phyloP scores from a whole-genome alignment of 2,888 invertebrate genomes.

The Polylopha cassiicola region DNA sequence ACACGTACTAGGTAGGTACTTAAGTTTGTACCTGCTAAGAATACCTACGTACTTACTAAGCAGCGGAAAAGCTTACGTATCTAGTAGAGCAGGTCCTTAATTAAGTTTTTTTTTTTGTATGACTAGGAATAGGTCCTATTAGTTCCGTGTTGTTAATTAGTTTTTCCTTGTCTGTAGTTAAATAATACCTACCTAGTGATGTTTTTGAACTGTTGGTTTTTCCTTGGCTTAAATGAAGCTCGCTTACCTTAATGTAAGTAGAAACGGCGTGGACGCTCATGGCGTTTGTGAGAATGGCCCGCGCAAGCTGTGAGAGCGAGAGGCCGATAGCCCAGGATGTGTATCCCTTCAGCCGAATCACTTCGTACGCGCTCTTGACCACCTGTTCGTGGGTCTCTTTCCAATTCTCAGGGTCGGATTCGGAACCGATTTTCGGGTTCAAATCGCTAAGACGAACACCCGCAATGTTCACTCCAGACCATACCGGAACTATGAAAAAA shows the following conservation, averaged over 20 bases:
- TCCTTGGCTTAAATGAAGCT: too few species aligned
- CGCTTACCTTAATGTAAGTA: constrained; percentile 83
- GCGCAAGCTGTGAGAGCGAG: constrained; percentile 83
- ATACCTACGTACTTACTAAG: too few species aligned
- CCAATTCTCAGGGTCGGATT: constrained; percentile 87
- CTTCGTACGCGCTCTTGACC: constrained; percentile 90
- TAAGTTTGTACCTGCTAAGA: too few species aligned
- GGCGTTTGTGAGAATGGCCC: constrained; percentile 83
- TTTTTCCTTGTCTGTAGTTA: too few species aligned
- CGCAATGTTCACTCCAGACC: constrained; percentile 95
- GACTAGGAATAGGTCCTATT: too few species aligned
- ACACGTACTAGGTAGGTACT: too few species aligned
- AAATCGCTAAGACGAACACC: constrained; percentile 90
- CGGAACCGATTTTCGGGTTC: constrained; percentile 84
- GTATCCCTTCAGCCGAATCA: constrained; percentile 92
- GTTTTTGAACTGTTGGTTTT: too few species aligned
- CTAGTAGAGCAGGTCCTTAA: too few species aligned
- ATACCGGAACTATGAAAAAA: constrained; percentile 84
- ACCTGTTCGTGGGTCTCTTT: constrained; percentile 86
- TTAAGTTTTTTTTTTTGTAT: too few species aligned
- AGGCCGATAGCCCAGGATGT: constrained; percentile 95
- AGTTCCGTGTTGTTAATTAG: too few species aligned
- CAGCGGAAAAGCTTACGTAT: too few species aligned
- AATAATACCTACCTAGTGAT: too few species aligned
- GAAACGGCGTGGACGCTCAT: constrained; percentile 87